Evolutionary conservation across 2,113 vertebrate genomes (phyloP), one percentile per base, ranked within the genome.

Genomic region (Austrofundulus limnaeus): DNA sequence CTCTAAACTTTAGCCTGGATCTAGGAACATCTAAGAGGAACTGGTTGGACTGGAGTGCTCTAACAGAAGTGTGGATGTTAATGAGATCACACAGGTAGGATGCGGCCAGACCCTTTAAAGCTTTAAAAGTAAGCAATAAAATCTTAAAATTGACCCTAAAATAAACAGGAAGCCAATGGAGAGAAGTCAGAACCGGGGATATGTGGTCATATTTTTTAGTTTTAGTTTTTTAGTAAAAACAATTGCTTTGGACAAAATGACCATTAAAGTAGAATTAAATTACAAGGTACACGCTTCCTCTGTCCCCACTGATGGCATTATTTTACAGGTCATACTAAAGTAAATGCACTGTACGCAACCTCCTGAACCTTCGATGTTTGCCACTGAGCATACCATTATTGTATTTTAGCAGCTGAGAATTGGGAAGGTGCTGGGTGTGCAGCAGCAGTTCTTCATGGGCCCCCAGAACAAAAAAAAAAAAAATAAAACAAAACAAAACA

Each of bases 401-500:
- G 69, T 54, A 48, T 66, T 73, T 52, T 38, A 25, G 14, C 38
- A 7, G 53, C 31, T 45, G 21, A 42, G 46, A 51, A 37, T 19
- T 43, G 41, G 46, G 24, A 61, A 54, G 50, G 69, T 58, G 61
- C 51, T 38, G 53, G 71, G 56, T 12, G 41, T 50, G 25, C 45
- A 51, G 21, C 28, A 11, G 66, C 55, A 61, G 25, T 80, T 76
- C 56, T 67, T 51, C 55, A 46, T 56, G 57, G 70, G 66, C 51
- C 66, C 46, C 38, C 9, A 15, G 25, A 72, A 82, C 72, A 85
- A 77, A 83, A 84, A 47, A 52, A 42, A 65, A 74, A 82, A 87
- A 80, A 85, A 77, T 82, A 84, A 47, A 52, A 42, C 67, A 74
- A 82, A 87, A 80, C 78, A 85, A 85, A 34, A 34, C 31, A 34